Conservation (phyloP, 1,140 invertebrate genomes). For the Solenopsis invicta region DNA sequence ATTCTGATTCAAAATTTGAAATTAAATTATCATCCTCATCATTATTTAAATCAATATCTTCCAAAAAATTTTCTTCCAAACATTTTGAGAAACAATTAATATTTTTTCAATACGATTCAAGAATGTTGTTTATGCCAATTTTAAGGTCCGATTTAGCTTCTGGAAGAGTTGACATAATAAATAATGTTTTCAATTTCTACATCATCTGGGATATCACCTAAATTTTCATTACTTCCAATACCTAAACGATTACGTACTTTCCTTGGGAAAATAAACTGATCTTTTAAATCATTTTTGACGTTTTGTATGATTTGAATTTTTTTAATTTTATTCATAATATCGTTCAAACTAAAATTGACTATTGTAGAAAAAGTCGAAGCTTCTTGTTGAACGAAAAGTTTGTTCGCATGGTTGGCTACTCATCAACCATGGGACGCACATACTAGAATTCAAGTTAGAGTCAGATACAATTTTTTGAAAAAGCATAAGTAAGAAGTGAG, state of each 20-base stretch:
- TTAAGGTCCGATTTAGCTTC: slow-evolving; percentile 3
- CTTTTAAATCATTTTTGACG: slow-evolving; percentile 16
- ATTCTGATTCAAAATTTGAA: too few relatives aligned
- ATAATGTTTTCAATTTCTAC: slow-evolving; percentile 12
- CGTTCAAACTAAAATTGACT: too few relatives aligned
- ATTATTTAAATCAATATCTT: too few relatives aligned
- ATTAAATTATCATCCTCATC: too few relatives aligned
- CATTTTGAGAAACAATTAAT: not conserved
- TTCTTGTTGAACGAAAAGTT: slow-evolving; percentile 3
- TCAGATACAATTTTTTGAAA: too few relatives aligned
- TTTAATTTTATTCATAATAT: slow-evolving; percentile 20
- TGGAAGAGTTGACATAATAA: slow-evolving; percentile 2
- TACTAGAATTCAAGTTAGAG: too few relatives aligned
- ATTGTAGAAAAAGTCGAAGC: slow-evolving; percentile 10
- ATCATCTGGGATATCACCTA: not conserved
- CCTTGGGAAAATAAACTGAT: not conserved
- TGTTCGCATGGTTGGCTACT: too few relatives aligned
- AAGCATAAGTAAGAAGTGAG: too few relatives aligned
- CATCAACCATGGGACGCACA: too few relatives aligned
- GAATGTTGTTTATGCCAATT: slow-evolving; percentile 3
- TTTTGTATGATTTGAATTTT: slow-evolving; percentile 16
- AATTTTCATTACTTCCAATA: slow-evolving; percentile 20
- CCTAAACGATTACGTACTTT: slow-evolving; percentile 7
- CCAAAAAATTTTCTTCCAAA: not conserved
- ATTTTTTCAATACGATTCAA: slow-evolving; percentile 14